Conservation (phyloP, 2,113 vertebrate species). For the Neodon shergylaensis region DNA sequence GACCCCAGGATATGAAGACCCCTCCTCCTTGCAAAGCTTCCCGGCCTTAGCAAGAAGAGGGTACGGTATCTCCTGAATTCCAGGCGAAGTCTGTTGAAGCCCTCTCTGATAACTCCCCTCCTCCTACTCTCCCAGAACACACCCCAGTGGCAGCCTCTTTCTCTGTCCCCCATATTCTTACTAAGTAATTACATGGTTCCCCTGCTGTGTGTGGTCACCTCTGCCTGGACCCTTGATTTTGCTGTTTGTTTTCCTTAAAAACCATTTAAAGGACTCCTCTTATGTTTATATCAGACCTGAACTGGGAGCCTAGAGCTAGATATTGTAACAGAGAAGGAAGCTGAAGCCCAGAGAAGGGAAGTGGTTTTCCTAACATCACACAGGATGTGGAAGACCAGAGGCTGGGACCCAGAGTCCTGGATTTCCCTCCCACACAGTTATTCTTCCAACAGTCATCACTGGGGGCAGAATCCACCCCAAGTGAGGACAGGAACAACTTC, state of each 20-base stretch:
- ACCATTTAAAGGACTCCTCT: not conserved
- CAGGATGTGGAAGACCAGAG: not conserved
- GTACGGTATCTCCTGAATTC: not conserved
- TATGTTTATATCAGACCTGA: not conserved
- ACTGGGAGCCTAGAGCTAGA: not conserved
- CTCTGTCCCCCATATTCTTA: not conserved
- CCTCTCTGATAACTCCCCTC: not conserved
- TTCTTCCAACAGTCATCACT: not conserved
- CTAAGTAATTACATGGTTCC: not conserved
- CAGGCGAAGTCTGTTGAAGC: not conserved
- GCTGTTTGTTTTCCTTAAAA: not conserved
- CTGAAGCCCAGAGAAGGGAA: not conserved
- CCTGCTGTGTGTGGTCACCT: not conserved
- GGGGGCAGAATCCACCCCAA: not conserved
- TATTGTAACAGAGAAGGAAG: not conserved
- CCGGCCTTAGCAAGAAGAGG: too few species aligned
- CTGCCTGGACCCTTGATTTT: not conserved
- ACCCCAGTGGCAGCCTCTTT: not conserved
- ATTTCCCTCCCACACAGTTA: not conserved
- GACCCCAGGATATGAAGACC: not conserved
- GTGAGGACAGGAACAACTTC: not conserved
- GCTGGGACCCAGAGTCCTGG: not conserved
- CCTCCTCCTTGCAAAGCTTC: not conserved
- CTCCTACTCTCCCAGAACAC: not conserved
- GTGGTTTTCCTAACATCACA: not conserved